Conservation (phyloP, 1,140 invertebrate species). For the Pseudomyrmex concolor region DNA sequence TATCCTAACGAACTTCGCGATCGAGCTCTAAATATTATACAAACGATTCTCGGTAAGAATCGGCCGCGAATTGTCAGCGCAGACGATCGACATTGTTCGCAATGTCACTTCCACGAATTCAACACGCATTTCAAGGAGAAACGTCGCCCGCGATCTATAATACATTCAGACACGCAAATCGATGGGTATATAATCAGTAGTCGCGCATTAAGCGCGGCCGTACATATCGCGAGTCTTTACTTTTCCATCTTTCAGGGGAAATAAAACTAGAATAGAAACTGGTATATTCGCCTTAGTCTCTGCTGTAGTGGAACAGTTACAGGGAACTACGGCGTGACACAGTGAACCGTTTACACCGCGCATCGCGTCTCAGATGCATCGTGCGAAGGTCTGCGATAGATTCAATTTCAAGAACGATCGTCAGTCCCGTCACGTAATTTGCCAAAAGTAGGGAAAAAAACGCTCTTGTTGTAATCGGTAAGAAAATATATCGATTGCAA, state of each 20-base stretch:
- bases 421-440: conserved; percentile 30
- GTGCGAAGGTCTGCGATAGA: conserved; percentile 24
- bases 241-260: conserved; percentile 30
- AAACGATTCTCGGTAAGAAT: not conserved
- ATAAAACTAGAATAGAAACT: conserved; percentile 49
- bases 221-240: not conserved
- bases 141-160: not conserved
- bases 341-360: conserved; percentile 28
- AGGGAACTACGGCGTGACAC: conserved; percentile 34
- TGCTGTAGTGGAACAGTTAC: conserved; percentile 36
- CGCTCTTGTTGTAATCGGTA: not conserved
- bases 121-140: not conserved
- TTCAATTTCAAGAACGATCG: conserved; percentile 38
- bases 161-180: not conserved
- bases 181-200: conserved; percentile 1
- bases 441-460: conserved; percentile 4
- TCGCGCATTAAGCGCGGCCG: not conserved
- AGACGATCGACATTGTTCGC: not conserved
- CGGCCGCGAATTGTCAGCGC: not conserved
- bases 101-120: conserved; percentile 21
- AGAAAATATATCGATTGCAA: conserved; percentile 39
- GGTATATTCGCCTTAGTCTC: not conserved
- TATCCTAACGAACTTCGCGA: conserved; percentile 32
- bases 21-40: conserved; percentile 19
- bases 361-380: not conserved